These are phyloP conservation scores for Plagiodera versicolora DNA, from an alignment of 2,888 invertebrate species.

Conservation along the genomic window DNA sequence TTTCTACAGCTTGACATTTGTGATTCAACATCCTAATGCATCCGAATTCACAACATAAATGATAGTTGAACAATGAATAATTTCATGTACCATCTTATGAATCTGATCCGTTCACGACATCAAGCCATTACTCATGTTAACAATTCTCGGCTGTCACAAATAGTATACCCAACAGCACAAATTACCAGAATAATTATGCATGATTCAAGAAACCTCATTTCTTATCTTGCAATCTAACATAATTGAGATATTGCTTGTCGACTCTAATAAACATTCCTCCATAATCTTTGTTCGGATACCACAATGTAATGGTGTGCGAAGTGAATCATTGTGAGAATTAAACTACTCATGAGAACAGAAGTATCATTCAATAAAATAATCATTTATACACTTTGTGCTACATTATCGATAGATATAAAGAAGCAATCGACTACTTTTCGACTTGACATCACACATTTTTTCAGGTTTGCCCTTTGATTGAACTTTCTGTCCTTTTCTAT, in stretches of 20 bases:
- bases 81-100: conserved; percentile 22
- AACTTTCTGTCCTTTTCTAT: no score
- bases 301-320: not conserved
- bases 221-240: not conserved
- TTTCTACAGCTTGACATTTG: no score
- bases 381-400: no score
- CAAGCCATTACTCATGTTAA: conserved; percentile 24
- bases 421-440: no score
- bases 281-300: not conserved
- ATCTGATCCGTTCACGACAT: conserved; percentile 20
- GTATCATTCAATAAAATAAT: no score
- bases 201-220: not conserved
- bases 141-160: conserved; percentile 11
- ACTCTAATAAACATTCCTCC: not conserved
- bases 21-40: no score
- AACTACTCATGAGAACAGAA: no score
- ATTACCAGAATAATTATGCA: conserved; percentile 16
- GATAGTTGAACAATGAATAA: conserved; percentile 16
- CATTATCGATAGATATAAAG: no score
- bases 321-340: no score
- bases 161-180: conserved; percentile 15
- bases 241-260: not conserved
- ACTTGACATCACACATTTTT: no score
- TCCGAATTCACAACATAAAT: conserved; percentile 21
- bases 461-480: no score